phyloP scores from a whole-genome alignment of 1,140 invertebrate genomes.

The Drosophila elegans region DNA sequence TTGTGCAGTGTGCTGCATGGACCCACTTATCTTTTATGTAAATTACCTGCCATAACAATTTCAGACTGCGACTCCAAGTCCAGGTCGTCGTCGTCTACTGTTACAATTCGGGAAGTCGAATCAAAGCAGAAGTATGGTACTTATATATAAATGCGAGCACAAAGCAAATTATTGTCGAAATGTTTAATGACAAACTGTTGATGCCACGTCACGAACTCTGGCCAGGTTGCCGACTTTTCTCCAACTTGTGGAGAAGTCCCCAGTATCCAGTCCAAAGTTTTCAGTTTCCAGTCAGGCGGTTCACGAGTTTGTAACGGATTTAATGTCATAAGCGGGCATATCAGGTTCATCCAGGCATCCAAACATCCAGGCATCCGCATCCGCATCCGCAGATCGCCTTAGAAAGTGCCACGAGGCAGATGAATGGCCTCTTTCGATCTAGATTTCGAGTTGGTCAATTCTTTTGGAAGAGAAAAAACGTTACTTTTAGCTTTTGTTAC shows the following conservation, averaged over 20 bases:
- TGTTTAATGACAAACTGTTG: slow-evolving; percentile 84
- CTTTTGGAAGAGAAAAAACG: no score
- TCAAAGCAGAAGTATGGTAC: slow-evolving; percentile 41
- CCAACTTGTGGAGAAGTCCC: no score
- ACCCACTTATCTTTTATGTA: slow-evolving; percentile 78
- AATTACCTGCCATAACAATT: slow-evolving; percentile 81
- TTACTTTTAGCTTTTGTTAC: no score
- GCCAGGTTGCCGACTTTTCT: slow-evolving; percentile 24
- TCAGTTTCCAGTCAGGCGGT: slow-evolving; percentile 34
- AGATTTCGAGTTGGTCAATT: neutral
- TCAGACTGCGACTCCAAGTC: slow-evolving; percentile 15
- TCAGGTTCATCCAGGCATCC: slow-evolving; percentile 61
- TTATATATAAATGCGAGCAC: slow-evolving; percentile 62
- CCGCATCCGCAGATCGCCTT: slow-evolving; percentile 10
- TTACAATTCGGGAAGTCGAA: slow-evolving; percentile 73
- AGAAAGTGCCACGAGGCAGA: slow-evolving; percentile 21
- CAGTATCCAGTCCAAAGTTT: no score
- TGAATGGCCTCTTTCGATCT: slow-evolving; percentile 9
- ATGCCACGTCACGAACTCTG: slow-evolving; percentile 83
- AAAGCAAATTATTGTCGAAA: slow-evolving; percentile 84
- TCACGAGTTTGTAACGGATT: slow-evolving; percentile 84
- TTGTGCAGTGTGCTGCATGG: slow-evolving; percentile 65
- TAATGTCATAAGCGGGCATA: slow-evolving; percentile 50
- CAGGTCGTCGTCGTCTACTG: slow-evolving; percentile 57
- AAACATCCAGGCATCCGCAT: no score